These are phyloP conservation scores for Caenorhabditis sp. DNA, from an alignment of 2,888 invertebrate genomes.

Conservation along the genomic window DNA sequence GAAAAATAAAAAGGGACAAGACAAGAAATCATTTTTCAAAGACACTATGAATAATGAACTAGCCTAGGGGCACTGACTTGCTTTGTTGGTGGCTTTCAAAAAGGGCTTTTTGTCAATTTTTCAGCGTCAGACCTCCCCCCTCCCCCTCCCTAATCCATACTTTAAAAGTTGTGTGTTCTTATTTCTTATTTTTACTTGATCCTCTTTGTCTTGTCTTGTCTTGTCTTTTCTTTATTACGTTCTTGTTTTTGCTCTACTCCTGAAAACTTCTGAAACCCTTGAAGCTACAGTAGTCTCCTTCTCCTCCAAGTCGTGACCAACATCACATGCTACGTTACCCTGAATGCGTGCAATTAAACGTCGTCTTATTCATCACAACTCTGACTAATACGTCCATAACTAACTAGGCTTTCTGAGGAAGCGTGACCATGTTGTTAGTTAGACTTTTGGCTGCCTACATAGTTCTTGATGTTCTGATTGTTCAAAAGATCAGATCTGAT, in stretches of 20 bases:
- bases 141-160: too few relatives aligned
- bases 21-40: conserved; percentile 44
- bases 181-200: background rate
- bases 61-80: conserved; percentile 9
- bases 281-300: conserved; percentile 3
- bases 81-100: conserved; percentile 9
- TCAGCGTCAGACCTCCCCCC: too few relatives aligned
- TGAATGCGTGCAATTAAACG: conserved; percentile 49
- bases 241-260: background rate
- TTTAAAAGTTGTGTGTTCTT: too few relatives aligned
- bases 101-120: too few relatives aligned
- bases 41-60: conserved; percentile 53
- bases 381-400: conserved; percentile 52
- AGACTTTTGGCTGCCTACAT: too few relatives aligned
- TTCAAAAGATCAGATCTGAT: too few relatives aligned
- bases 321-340: conserved; percentile 32
- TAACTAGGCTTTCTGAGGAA: conserved; percentile 13
- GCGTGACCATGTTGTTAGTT: too few relatives aligned
- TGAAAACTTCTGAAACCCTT: too few relatives aligned
- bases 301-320: background rate
- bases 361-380: conserved; percentile 37
- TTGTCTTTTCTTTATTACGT: background rate
- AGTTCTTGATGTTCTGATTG: too few relatives aligned
- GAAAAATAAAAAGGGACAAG: conserved; percentile 6
- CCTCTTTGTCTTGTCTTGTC: background rate